Percentiles rank a stretch among this genome's conserved stretches.
phyloP scores from a whole-genome alignment of 2,113 vertebrate species.

The Loxodonta africana region DNA sequence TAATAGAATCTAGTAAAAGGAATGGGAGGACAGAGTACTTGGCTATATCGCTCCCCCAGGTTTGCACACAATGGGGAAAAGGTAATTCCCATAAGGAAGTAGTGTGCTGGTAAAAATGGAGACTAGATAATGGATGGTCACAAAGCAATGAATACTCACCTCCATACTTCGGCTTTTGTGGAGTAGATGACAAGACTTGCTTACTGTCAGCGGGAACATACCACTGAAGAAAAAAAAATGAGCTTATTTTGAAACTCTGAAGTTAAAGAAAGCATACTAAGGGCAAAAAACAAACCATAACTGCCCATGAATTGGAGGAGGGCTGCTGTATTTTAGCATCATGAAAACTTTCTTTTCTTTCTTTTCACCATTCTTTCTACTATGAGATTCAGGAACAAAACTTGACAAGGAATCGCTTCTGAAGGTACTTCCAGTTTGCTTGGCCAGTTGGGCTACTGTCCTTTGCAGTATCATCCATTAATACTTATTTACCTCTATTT shows the following conservation, averaged over 20 bases:
- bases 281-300: constrained; percentile 1
- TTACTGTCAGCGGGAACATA: neutral
- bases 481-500: neutral
- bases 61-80: neutral
- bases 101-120: neutral
- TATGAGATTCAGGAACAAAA: neutral
- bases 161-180: constrained; percentile 22
- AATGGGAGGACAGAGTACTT: neutral
- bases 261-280: neutral
- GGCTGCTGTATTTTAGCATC: neutral
- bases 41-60: neutral
- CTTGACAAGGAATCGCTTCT: neutral
- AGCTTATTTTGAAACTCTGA: neutral
- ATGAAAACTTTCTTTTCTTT: neutral
- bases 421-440: neutral
- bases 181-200: neutral
- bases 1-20: constrained; percentile 1
- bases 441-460: neutral
- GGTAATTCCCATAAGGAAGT: neutral
- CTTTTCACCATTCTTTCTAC: neutral
- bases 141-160: neutral
- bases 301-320: neutral
- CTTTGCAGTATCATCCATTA: neutral
- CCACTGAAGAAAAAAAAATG: neutral
- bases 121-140: neutral